Percentiles rank a stretch among this genome's conserved stretches.
Evolutionary conservation across 2,888 invertebrate species (phyloP).

Genomic region (Mythimna albipuncta): DNA sequence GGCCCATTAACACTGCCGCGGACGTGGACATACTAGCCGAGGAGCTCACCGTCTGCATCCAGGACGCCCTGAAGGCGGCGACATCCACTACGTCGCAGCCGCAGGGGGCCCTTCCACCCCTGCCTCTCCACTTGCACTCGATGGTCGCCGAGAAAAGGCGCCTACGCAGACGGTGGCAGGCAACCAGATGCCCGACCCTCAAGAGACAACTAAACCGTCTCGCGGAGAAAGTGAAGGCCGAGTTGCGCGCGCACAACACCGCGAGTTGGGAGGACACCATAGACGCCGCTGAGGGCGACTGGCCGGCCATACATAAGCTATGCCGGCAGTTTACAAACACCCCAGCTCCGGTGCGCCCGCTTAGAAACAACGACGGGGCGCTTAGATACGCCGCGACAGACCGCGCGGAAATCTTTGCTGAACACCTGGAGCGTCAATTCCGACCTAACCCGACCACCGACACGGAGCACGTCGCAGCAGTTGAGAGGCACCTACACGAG

Average conservation of each 20-base stretch:
- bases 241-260: not conserved
- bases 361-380: not conserved
- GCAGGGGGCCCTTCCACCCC: not conserved
- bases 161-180: not conserved
- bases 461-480: not conserved
- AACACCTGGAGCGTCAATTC: no score
- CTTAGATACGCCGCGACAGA: not conserved
- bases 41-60: constrained; percentile 1
- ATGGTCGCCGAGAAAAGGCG: not conserved
- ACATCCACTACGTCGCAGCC: not conserved
- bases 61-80: not conserved
- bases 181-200: not conserved
- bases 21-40: not conserved
- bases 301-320: not conserved
- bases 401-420: not conserved
- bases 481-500: not conserved
- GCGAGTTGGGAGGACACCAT: not conserved
- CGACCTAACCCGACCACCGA: not conserved
- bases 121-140: not conserved
- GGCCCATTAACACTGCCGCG: not conserved
- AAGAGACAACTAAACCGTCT: not conserved
- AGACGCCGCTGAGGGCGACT: not conserved
- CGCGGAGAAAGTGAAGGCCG: not conserved
- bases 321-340: not conserved
- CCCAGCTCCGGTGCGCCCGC: not conserved